Evolutionary conservation across 2,113 vertebrate genomes (phyloP).

Genomic region (Poeciliopsis prolifica): DNA sequence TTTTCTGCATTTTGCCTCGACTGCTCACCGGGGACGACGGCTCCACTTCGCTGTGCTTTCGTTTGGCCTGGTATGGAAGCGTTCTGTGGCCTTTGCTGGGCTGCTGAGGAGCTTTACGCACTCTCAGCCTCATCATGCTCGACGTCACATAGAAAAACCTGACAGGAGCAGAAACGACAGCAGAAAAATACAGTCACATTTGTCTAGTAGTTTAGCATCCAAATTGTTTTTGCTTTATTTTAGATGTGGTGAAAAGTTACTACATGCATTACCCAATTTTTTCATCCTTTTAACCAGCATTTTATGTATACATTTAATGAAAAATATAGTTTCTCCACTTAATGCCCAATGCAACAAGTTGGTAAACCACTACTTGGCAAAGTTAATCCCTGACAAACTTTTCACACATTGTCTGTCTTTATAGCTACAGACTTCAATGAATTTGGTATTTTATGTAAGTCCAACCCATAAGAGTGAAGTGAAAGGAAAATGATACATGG

Average conservation of each 20-base stretch:
- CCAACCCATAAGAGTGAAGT: neutral
- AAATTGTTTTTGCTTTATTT: neutral
- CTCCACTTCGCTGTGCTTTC: slow-evolving; percentile 85
- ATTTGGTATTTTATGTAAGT: neutral
- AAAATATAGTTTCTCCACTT: no score
- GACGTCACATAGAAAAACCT: slow-evolving; percentile 89
- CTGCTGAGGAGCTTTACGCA: slow-evolving; percentile 95
- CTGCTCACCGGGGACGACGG: slow-evolving; percentile 57
- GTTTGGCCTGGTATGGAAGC: slow-evolving; percentile 86
- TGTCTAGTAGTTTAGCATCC: neutral
- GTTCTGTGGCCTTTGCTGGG: slow-evolving; percentile 75
- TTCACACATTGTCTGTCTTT: neutral
- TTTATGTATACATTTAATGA: no score
- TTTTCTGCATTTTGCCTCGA: slow-evolving; percentile 79
- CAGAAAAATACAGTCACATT: neutral
- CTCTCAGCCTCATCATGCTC: slow-evolving; percentile 98
- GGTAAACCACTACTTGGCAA: no score
- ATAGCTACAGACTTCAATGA: neutral
- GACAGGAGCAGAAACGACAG: slow-evolving; percentile 1
- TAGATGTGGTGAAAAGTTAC: no score
- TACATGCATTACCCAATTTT: no score
- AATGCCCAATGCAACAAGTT: no score
- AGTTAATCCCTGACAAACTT: no score
- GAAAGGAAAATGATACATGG: neutral
- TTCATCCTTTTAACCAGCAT: no score